Evolutionary conservation across 2,113 vertebrate genomes (phyloP).

Genomic region (Thunnus thynnus): DNA sequence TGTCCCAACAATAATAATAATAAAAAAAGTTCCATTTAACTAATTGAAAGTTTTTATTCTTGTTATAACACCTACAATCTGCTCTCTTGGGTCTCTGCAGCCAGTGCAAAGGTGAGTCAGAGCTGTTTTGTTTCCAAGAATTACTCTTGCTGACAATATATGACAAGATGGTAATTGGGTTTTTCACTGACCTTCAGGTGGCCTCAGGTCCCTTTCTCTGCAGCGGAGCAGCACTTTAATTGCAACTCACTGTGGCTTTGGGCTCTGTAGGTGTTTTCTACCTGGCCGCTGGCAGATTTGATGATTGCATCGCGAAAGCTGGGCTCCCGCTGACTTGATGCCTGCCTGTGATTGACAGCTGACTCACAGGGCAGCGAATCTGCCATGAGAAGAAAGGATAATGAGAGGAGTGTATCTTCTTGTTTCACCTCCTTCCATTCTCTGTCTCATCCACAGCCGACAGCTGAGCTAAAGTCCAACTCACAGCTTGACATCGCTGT

Average conservation of each 20-base stretch:
- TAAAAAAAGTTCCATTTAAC: conserved; percentile 62
- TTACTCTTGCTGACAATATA: conserved; percentile 51
- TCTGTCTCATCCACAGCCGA: conserved; percentile 35
- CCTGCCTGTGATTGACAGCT: conserved; percentile 71
- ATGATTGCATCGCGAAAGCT: conserved; percentile 45
- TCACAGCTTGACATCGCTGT: conserved; percentile 53
- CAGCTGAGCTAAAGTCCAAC: conserved; percentile 40
- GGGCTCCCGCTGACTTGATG: conserved; percentile 43
- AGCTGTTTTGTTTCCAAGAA: conserved; percentile 46
- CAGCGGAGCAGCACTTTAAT: conserved; percentile 70
- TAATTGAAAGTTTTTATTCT: conserved; percentile 42
- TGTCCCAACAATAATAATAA: conserved; percentile 72
- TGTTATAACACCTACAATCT: not conserved
- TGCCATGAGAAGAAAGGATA: conserved; percentile 55
- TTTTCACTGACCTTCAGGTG: conserved; percentile 64
- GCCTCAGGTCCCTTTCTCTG: conserved; percentile 29
- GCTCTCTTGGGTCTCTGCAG: conserved; percentile 2
- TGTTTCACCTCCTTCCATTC: conserved; percentile 28
- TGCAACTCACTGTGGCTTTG: conserved; percentile 57
- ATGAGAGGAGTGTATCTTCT: conserved; percentile 60
- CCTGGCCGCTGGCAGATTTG: conserved; percentile 55
- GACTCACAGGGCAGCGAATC: conserved; percentile 58
- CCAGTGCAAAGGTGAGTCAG: conserved; percentile 49
- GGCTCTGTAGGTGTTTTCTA: conserved; percentile 51
- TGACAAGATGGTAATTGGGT: conserved; percentile 77